Evolutionary conservation across 1,140 invertebrate genomes (phyloP).

Genomic region (Macrotrachela quadricornifera): DNA sequence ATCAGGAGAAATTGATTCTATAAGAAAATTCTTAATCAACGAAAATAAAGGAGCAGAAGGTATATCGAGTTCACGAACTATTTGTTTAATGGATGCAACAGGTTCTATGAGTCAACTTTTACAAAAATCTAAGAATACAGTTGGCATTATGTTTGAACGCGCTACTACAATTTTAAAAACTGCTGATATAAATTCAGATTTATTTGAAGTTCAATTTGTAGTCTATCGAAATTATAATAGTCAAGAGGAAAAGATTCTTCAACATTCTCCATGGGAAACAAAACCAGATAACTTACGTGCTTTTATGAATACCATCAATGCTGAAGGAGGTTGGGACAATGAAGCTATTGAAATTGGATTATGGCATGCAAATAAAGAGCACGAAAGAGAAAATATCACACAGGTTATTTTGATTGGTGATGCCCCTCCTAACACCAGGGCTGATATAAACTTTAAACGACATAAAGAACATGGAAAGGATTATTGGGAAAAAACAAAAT

Average conservation of each 20-base stretch:
- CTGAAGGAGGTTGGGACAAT: neutral
- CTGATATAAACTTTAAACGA: neutral
- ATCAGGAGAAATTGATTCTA: no score
- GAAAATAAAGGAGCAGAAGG: no score
- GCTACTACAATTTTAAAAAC: neutral
- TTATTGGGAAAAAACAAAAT: neutral
- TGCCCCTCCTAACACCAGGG: neutral
- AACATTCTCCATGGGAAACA: neutral
- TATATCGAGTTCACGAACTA: neutral
- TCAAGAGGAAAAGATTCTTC: neutral
- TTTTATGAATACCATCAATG: neutral
- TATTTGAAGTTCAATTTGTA: neutral
- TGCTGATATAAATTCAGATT: neutral
- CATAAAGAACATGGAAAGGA: neutral
- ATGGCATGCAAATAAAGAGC: neutral
- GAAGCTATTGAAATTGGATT: neutral
- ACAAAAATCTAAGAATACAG: neutral
- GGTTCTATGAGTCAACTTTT: neutral
- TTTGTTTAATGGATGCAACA: neutral
- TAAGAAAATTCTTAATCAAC: no score
- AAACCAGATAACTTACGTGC: neutral
- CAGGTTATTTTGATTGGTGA: neutral
- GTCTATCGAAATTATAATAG: neutral
- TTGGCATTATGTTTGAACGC: neutral
- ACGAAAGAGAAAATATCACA: neutral